A percentile compares a stretch with the other conserved stretches of the same genome.
phyloP scores from a whole-genome alignment of 2,888 invertebrate genomes.

The Calameuta filiformis region DNA sequence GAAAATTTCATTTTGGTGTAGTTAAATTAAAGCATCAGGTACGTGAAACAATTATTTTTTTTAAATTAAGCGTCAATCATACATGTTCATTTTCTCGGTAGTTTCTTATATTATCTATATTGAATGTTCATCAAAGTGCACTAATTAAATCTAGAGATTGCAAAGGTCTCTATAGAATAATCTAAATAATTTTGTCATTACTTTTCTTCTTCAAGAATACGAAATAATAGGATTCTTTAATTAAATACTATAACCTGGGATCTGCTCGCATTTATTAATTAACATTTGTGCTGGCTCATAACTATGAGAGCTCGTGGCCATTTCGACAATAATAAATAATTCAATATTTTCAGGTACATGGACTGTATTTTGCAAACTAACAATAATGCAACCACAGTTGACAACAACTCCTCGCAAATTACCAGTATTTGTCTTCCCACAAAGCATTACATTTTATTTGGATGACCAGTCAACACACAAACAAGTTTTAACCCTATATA shows the following conservation, averaged over 20 bases:
- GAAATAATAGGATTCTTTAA: not conserved
- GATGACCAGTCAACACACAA: constrained; percentile 82
- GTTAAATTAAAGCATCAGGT: not conserved
- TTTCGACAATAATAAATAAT: not conserved
- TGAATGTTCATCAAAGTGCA: not conserved
- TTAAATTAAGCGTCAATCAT: not conserved
- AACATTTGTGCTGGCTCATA: not conserved
- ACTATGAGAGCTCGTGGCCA: not conserved
- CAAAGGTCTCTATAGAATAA: not conserved
- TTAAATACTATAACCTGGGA: not conserved
- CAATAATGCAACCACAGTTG: constrained; percentile 42
- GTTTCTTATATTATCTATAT: not conserved
- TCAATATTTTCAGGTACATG: constrained; percentile 36
- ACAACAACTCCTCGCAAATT: constrained; percentile 67
- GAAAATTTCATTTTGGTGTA: not conserved
- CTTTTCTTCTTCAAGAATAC: not conserved
- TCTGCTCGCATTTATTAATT: not conserved
- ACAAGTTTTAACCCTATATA: constrained; percentile 84
- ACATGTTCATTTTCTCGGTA: not conserved
- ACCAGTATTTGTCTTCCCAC: constrained; percentile 87
- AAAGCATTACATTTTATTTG: constrained; percentile 79
- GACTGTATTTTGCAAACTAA: constrained; percentile 21
- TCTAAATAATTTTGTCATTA: not conserved
- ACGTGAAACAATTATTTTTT: not conserved
- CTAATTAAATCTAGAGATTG: not conserved